Base-by-base conservation (phyloP, 2,113 vertebrate genomes). In the Anolis sagrei region DNA sequence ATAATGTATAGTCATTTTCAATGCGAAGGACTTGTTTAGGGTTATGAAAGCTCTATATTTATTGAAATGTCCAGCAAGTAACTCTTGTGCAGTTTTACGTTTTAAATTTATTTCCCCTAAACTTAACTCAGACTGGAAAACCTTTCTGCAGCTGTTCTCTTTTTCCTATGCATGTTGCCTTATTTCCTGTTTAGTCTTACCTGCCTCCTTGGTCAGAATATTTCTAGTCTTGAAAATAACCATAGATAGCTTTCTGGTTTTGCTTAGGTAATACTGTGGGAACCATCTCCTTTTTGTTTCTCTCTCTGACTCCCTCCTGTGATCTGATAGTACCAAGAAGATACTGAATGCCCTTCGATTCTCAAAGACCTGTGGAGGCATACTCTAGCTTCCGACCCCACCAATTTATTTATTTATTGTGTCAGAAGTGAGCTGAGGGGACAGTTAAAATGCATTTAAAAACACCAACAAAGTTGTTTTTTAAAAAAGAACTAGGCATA, bases 71-170 rank as follows among this genome's bases (percentile, higher is more conserved):
- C 72, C 14, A 61, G 76, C 18, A 66, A 81, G 0, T n/a, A 8
- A 62, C 89, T 18, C 75, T 36, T 54, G 27, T 81, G 29, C 64
- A 73, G 7, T 72, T 49, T 72, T 51, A 44, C 21, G 10, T 86
- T 87, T 88, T 44, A 81, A 75, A 62, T 75, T 86, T 89, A 34
- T 88, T 88, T 92, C 88, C 68, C 48, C 18, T 9, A 36, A 76
- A n/a, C 79, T 79, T 49, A 36, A 72, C 82, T 87, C 1, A 29
- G 58, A 27, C 19, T 64, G 48, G n/a, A 70, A 79, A 76, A 3
- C 5, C 1, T 76, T 7, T 88, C 73, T 69, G 44, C 76, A 81
- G 66, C 72, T 87, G 34, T 69, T 23, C n/a, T n/a, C n/a, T 25
- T 62, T 74, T 23, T 14, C 0, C 0, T 0, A 81, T 88, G 6